Conservation (phyloP, 2,888 invertebrate species). For the Leptothorax acervorum region DNA sequence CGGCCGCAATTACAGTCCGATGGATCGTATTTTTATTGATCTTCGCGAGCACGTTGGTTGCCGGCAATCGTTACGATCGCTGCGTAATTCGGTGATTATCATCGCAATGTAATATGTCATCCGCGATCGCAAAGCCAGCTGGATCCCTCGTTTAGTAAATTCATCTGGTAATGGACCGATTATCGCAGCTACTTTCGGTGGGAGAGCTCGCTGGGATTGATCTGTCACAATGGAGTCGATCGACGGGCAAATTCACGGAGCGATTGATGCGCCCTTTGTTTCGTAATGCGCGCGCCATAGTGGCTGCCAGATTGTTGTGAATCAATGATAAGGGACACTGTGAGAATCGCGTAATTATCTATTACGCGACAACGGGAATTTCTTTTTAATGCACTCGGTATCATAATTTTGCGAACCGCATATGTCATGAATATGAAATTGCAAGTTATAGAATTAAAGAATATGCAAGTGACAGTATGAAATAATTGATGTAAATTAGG, state of each 20-base stretch:
- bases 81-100: conserved; percentile 45
- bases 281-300: conserved; percentile 43
- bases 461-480: not conserved
- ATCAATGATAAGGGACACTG: conserved; percentile 41
- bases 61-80: conserved; percentile 28
- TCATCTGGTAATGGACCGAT: conserved; percentile 56
- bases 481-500: not conserved
- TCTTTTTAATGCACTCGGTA: not conserved
- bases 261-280: conserved; percentile 54
- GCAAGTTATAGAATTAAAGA: not conserved
- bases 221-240: conserved; percentile 56
- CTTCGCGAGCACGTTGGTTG: conserved; percentile 28
- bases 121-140: conserved; percentile 46
- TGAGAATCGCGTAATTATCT: conserved; percentile 31
- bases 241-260: conserved; percentile 46
- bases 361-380: not conserved
- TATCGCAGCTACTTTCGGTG: conserved; percentile 45
- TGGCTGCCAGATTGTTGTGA: conserved; percentile 44
- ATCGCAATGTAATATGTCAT: conserved; percentile 46
- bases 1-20: conserved; percentile 41
- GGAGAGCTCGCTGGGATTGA: conserved; percentile 50
- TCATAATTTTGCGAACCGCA: not conserved
- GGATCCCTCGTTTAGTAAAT: conserved; percentile 41
- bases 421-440: not conserved
- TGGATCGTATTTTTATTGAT: conserved; percentile 47